These are phyloP conservation scores for Epizoanthus scotinus DNA, from an alignment of 92 coral and sea anemone species.

Conservation along the genomic window DNA sequence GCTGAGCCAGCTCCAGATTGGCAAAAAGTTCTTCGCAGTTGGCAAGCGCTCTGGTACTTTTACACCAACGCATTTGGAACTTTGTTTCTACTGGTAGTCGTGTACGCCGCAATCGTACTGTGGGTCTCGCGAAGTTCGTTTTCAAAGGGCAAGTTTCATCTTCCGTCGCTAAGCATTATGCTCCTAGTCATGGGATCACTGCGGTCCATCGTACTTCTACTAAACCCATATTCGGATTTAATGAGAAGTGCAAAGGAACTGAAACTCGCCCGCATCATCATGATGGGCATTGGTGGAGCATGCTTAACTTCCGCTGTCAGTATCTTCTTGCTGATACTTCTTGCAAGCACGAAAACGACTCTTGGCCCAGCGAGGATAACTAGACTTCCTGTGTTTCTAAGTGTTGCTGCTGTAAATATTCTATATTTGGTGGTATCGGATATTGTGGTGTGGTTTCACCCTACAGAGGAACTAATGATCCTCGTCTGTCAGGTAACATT, in stretches of 20 bases:
- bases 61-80: constrained; percentile 15
- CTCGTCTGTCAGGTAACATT: constrained; percentile 63
- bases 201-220: constrained; percentile 48
- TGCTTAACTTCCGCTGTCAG: constrained; percentile 74
- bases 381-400: constrained; percentile 45
- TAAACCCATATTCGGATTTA: constrained; percentile 66
- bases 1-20: constrained; percentile 38
- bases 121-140: constrained; percentile 35
- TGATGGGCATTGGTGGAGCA: constrained; percentile 66
- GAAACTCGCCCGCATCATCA: constrained; percentile 38
- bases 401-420: constrained; percentile 52
- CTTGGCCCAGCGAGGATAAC: constrained; percentile 55
- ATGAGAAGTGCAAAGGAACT: constrained; percentile 28
- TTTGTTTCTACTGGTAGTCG: neutral
- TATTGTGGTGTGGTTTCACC: constrained; percentile 51
- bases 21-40: neutral
- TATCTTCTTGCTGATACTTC: constrained; percentile 57
- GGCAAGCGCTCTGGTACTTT: constrained; percentile 24
- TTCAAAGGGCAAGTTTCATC: constrained; percentile 36
- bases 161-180: constrained; percentile 51
- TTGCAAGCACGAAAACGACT: constrained; percentile 68
- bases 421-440: constrained; percentile 63
- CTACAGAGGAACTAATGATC: constrained; percentile 55
- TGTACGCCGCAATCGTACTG: constrained; percentile 16
- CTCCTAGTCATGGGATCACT: constrained; percentile 54